phyloP scores from a whole-genome alignment of 2,797 vertebrate genomes.

The Aphelocoma californica region DNA sequence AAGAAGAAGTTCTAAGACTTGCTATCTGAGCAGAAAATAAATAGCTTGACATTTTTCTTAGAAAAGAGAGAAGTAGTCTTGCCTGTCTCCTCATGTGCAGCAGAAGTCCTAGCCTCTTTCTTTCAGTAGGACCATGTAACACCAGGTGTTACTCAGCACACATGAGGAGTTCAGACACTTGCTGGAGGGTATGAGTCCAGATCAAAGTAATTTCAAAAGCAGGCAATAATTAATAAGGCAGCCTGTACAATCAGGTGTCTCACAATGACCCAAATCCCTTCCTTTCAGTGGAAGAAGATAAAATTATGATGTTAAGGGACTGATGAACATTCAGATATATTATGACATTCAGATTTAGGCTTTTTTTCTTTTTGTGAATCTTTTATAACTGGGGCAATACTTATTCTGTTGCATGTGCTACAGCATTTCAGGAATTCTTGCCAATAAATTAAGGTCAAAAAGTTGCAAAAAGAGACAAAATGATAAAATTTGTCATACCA shows the following conservation, averaged over 20 bases:
- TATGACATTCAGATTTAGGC: not conserved
- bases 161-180: not conserved
- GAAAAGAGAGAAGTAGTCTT: not conserved
- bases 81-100: not conserved
- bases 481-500: constrained; percentile 23
- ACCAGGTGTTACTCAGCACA: not conserved
- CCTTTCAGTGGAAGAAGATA: not conserved
- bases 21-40: not conserved
- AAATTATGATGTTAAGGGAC: not conserved
- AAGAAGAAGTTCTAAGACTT: not conserved
- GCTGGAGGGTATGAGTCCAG: not conserved
- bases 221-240: not conserved
- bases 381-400: not conserved
- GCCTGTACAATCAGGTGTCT: not conserved
- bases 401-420: not conserved
- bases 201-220: not conserved
- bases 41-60: not conserved
- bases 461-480: not conserved
- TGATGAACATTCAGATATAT: not conserved
- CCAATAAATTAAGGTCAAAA: not conserved
- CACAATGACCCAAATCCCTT: not conserved
- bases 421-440: not conserved
- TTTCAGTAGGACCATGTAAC: not conserved
- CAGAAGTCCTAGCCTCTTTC: not conserved
- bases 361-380: not conserved